A percentile compares a stretch with the other conserved stretches of the same genome.
Evolutionary conservation across 2,113 vertebrate genomes (phyloP).

Genomic region (Xiphophorus couchianus): DNA sequence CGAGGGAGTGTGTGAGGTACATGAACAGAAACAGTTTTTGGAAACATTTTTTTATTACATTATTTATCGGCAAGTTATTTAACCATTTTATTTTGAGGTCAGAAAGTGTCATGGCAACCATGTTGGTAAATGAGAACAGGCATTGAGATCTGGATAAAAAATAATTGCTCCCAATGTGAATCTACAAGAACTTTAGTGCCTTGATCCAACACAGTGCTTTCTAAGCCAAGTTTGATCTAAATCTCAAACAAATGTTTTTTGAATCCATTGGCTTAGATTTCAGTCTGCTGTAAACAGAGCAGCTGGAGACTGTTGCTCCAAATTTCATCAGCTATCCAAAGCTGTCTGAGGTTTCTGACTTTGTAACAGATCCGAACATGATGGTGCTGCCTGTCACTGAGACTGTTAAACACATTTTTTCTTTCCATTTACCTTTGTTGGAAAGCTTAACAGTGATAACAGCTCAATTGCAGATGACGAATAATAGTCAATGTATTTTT

Average conservation of each 20-base stretch:
- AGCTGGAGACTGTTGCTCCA: slow-evolving; percentile 52
- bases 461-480: neutral
- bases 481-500: slow-evolving; percentile 31
- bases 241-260: slow-evolving; percentile 67
- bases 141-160: slow-evolving; percentile 18
- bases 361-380: slow-evolving; percentile 19
- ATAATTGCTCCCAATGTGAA: slow-evolving; percentile 44
- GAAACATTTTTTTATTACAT: neutral
- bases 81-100: slow-evolving; percentile 6
- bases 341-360: slow-evolving; percentile 44
- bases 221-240: slow-evolving; percentile 57
- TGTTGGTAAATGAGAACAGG: slow-evolving; percentile 30
- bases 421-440: slow-evolving; percentile 21
- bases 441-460: slow-evolving; percentile 1
- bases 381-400: slow-evolving; percentile 16
- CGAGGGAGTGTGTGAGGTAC: slow-evolving; percentile 98
- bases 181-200: slow-evolving; percentile 18
- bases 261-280: slow-evolving; percentile 57
- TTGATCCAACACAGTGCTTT: slow-evolving; percentile 26
- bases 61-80: slow-evolving; percentile 16
- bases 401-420: slow-evolving; percentile 9
- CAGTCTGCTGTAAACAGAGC: slow-evolving; percentile 52
- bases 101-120: neutral
- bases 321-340: slow-evolving; percentile 66
- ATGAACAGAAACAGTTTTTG: slow-evolving; percentile 5